phyloP scores from a whole-genome alignment of 2,113 vertebrate genomes.

The Apaloderma vittatum region DNA sequence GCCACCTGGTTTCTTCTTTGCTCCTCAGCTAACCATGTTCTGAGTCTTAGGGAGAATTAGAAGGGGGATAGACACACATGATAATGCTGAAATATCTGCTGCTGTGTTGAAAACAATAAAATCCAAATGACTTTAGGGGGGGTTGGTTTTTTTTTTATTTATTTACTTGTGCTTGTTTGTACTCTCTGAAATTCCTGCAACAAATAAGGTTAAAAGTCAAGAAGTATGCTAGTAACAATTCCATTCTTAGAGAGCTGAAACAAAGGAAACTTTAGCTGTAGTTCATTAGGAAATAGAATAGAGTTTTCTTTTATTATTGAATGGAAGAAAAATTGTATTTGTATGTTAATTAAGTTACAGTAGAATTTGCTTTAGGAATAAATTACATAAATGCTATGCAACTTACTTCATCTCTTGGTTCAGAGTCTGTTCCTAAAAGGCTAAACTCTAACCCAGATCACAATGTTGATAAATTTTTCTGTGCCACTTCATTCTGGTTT shows the following conservation, averaged over 20 bases:
- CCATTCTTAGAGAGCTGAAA: not conserved
- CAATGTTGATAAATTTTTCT: slow-evolving; percentile 25
- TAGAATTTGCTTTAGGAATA: slow-evolving; percentile 37
- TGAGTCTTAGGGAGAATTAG: not conserved
- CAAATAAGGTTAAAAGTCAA: not conserved
- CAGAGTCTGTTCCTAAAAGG: slow-evolving; percentile 9
- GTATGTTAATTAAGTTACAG: slow-evolving; percentile 42
- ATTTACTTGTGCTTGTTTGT: not conserved
- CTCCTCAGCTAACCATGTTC: not conserved
- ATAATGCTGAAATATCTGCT: not conserved
- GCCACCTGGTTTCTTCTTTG: not conserved
- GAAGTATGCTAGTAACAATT: not conserved
- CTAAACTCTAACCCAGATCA: not conserved
- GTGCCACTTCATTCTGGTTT: not conserved
- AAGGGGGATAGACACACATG: not conserved
- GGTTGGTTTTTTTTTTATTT: not conserved
- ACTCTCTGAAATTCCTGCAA: not conserved
- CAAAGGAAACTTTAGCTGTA: not conserved
- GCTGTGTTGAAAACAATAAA: not conserved
- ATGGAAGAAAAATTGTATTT: slow-evolving; percentile 34
- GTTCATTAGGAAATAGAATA: not conserved
- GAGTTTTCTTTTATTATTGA: slow-evolving; percentile 12
- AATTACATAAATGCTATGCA: not conserved
- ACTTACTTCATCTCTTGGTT: not conserved
- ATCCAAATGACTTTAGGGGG: not conserved